phyloP scores from a whole-genome alignment of 1,140 invertebrate species.

The Drosophila pandora region DNA sequence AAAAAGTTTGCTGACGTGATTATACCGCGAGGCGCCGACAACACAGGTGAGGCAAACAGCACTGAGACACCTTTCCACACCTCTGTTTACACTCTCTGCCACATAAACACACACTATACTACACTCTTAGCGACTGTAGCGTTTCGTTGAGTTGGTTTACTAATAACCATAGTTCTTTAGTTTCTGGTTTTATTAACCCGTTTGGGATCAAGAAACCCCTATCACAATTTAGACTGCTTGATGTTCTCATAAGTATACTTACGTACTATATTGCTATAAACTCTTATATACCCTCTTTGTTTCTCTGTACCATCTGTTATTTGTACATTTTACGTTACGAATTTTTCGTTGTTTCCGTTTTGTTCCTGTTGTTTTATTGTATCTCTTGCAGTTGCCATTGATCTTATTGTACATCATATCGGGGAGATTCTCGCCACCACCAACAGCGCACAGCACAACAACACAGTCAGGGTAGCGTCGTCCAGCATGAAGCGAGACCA shows the following conservation, averaged over 20 bases:
- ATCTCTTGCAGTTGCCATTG: constrained; percentile 97
- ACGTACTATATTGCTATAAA: constrained; percentile 33
- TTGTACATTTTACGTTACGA: constrained; percentile 29
- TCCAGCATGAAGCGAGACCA: constrained; percentile 82
- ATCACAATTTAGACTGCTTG: constrained; percentile 58
- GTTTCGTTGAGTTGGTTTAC: constrained; percentile 52
- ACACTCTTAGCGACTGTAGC: constrained; percentile 46
- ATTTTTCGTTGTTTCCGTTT: constrained; percentile 56
- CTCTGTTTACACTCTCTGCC: constrained; percentile 37
- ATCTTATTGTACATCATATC: constrained; percentile 99
- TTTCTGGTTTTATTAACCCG: constrained; percentile 53
- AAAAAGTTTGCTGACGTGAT: constrained; percentile 99
- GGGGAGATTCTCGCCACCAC: constrained; percentile 91
- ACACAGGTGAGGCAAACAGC: constrained; percentile 90
- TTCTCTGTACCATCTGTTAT: constrained; percentile 25
- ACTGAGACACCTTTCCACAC: constrained; percentile 7
- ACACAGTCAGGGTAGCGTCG: constrained; percentile 69
- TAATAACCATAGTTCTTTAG: constrained; percentile 40
- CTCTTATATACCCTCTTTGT: constrained; percentile 14
- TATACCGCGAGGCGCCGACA: constrained; percentile 98
- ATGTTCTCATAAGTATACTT: constrained; percentile 35
- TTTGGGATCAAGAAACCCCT: constrained; percentile 18
- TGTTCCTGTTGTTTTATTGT: constrained; percentile 67
- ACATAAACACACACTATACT: constrained; percentile 27
- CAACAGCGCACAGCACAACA: constrained; percentile 79